These are phyloP conservation scores for Paralichthys olivaceus DNA, from an alignment of 2,113 vertebrate species.

Conservation along the genomic window DNA sequence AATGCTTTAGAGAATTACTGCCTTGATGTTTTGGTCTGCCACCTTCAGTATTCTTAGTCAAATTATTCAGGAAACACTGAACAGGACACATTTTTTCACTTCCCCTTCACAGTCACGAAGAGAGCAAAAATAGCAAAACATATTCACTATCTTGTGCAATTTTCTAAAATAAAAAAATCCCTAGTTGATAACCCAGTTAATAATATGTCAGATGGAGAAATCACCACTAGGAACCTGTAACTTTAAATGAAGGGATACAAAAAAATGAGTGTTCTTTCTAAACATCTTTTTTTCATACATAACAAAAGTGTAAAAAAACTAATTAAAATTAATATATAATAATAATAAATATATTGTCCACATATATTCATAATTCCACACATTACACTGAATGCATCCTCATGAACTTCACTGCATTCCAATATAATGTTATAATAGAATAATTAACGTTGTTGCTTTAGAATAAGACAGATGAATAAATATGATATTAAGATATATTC, in stretches of 20 bases:
- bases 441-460: background rate
- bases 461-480: background rate
- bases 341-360: background rate
- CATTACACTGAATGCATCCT: background rate
- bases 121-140: background rate
- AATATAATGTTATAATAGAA: background rate
- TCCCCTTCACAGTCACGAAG: constrained; percentile 20
- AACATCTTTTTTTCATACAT: no score
- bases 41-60: background rate
- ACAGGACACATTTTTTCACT: constrained; percentile 43
- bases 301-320: no score
- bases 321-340: no score
- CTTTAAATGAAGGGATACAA: background rate
- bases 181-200: no score
- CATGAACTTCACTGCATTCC: background rate
- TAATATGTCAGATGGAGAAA: background rate
- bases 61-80: constrained; percentile 35
- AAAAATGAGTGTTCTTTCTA: no score
- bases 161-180: no score
- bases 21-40: background rate
- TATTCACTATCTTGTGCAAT: background rate
- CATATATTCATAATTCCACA: background rate
- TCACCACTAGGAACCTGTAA: background rate
- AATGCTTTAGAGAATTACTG: no score
- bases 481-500: background rate